Percentiles rank a stretch among this genome's conserved stretches.
phyloP scores from a whole-genome alignment of 2,888 invertebrate species.

The Dasypogon diadema region DNA sequence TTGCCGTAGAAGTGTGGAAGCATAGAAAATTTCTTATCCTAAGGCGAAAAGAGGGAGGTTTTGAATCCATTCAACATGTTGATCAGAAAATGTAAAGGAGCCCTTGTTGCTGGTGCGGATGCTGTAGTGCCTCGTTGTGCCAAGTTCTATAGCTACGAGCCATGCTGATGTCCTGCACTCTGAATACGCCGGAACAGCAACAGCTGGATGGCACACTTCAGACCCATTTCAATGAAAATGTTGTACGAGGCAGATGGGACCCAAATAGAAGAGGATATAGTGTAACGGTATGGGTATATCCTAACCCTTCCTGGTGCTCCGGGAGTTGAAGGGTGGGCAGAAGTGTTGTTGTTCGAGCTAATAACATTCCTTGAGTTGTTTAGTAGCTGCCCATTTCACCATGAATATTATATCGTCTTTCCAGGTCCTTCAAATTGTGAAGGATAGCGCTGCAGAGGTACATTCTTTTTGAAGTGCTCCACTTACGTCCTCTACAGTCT shows the following conservation, averaged over 20 bases:
- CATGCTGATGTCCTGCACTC: constrained; percentile 48
- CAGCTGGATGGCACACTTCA: constrained; percentile 50
- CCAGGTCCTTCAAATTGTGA: constrained; percentile 34
- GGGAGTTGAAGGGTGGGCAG: neutral
- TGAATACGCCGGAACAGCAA: constrained; percentile 49
- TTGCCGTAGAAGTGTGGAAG: constrained; percentile 43
- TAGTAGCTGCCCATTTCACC: constrained; percentile 49
- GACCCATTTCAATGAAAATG: constrained; percentile 50
- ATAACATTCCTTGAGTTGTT: constrained; percentile 45
- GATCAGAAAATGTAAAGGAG: constrained; percentile 49
- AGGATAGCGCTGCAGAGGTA: constrained; percentile 20
- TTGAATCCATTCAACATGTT: constrained; percentile 47
- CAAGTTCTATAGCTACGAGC: constrained; percentile 33
- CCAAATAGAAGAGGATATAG: constrained; percentile 15
- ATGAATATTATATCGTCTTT: constrained; percentile 49
- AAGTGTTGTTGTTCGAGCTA: constrained; percentile 46
- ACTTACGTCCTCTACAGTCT: constrained; percentile 17
- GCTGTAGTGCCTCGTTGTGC: constrained; percentile 47
- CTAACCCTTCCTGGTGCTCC: constrained; percentile 12
- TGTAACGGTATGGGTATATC: neutral
- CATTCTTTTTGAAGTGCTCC: constrained; percentile 30
- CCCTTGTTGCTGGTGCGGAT: constrained; percentile 47
- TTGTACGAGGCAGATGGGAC: constrained; percentile 47
- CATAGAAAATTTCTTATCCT: constrained; percentile 48
- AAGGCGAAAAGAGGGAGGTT: constrained; percentile 1